Evolutionary conservation across 2,888 invertebrate genomes (phyloP).

Genomic region (Lagria hirta): DNA sequence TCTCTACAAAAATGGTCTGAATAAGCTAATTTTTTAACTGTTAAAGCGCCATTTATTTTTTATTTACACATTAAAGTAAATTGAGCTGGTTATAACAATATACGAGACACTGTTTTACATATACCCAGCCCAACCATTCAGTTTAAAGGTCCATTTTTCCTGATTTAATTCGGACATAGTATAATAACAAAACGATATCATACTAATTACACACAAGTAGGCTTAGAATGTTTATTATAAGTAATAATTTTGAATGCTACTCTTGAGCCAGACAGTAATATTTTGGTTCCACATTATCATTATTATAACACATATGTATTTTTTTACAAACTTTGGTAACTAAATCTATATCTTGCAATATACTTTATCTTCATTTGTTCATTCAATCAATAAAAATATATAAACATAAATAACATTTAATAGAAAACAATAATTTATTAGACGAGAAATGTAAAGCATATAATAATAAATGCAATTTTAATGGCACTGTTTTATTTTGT

Average conservation of each 20-base stretch:
- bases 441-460: slow-evolving; percentile 30
- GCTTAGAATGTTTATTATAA: slow-evolving; percentile 30
- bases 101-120: slow-evolving; percentile 36
- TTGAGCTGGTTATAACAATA: slow-evolving; percentile 30
- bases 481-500: slow-evolving; percentile 45
- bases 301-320: slow-evolving; percentile 38
- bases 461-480: slow-evolving; percentile 47
- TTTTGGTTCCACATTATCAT: slow-evolving; percentile 46
- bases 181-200: slow-evolving; percentile 28
- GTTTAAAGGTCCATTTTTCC: slow-evolving; percentile 40
- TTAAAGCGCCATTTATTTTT: slow-evolving; percentile 47
- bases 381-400: slow-evolving; percentile 37
- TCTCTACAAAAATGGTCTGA: slow-evolving; percentile 43
- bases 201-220: slow-evolving; percentile 35
- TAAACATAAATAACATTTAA: slow-evolving; percentile 49
- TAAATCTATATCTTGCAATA: slow-evolving; percentile 34
- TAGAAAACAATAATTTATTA: slow-evolving; percentile 38
- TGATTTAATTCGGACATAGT: slow-evolving; percentile 34
- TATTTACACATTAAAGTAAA: slow-evolving; percentile 47
- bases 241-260: slow-evolving; percentile 37
- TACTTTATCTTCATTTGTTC: slow-evolving; percentile 19
- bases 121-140: too few species aligned
- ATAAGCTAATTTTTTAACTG: slow-evolving; percentile 43
- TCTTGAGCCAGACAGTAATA: slow-evolving; percentile 48
- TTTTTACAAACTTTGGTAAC: slow-evolving; percentile 41